phyloP scores from a whole-genome alignment of 2,888 invertebrate genomes.

The Catocala sponsa region DNA sequence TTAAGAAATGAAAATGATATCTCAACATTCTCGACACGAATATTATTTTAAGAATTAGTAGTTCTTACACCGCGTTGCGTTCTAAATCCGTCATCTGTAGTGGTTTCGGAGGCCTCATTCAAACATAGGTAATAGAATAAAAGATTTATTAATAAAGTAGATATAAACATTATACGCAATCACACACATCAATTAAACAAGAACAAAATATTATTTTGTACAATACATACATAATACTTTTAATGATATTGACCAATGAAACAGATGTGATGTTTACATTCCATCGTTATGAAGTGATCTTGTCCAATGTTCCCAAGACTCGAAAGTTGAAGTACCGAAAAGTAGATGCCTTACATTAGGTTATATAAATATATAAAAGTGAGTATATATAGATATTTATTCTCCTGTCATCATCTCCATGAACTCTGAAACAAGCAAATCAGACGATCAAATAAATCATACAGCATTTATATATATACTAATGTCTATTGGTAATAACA shows the following conservation, averaged over 20 bases:
- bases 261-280: conserved; percentile 59
- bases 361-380: conserved; percentile 75
- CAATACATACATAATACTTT: conserved; percentile 83
- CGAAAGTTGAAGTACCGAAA: conserved; percentile 80
- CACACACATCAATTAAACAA: conserved; percentile 85
- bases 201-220: conserved; percentile 82
- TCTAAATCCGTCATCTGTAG: conserved; percentile 43
- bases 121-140: conserved; percentile 76
- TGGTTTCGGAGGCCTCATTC: conserved; percentile 32
- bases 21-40: conserved; percentile 58
- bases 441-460: conserved; percentile 8
- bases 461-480: background rate
- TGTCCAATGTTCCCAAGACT: conserved; percentile 75
- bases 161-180: conserved; percentile 84
- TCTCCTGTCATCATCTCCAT: conserved; percentile 99
- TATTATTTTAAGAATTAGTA: conserved; percentile 63
- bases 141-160: conserved; percentile 86
- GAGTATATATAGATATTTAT: conserved; percentile 85
- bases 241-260: conserved; percentile 68
- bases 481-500: conserved; percentile 16
- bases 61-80: conserved; percentile 49
- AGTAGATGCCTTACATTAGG: conserved; percentile 78
- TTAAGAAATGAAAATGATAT: conserved; percentile 67
- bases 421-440: conserved; percentile 92
- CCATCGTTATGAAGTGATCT: conserved; percentile 61